Conservation (phyloP, 2,797 vertebrate genomes). For the Lateolabrax maculatus region DNA sequence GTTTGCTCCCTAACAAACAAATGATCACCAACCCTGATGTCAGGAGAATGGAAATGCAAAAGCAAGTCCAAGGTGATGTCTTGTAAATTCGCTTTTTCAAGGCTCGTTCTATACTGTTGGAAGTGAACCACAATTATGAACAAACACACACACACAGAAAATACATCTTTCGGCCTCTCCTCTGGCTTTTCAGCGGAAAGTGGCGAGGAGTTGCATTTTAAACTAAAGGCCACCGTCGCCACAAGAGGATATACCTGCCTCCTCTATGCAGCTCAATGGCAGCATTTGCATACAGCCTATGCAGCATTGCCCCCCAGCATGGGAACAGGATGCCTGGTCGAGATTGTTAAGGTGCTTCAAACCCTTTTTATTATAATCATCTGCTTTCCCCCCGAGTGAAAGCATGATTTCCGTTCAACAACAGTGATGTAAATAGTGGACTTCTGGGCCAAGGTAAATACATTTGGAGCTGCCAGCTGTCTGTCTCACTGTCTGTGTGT, state of each 20-base stretch:
- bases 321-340: slow-evolving; percentile 43
- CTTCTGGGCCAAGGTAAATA: slow-evolving; percentile 42
- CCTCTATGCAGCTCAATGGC: slow-evolving; percentile 53
- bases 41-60: slow-evolving; percentile 44
- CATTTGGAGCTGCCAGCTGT: slow-evolving; percentile 32
- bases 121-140: slow-evolving; percentile 4
- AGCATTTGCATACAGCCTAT: slow-evolving; percentile 77
- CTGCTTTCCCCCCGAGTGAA: slow-evolving; percentile 43
- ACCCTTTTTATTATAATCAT: slow-evolving; percentile 69
- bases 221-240: slow-evolving; percentile 66
- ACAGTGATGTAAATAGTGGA: slow-evolving; percentile 51
- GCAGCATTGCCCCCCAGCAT: slow-evolving; percentile 47
- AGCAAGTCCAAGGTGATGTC: slow-evolving; percentile 45
- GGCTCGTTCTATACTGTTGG: slow-evolving; percentile 5
- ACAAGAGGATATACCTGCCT: slow-evolving; percentile 59
- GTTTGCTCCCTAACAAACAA: slow-evolving; percentile 76
- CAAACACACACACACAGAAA: slow-evolving; percentile 7
- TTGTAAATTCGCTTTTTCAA: slow-evolving; percentile 52
- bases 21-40: slow-evolving; percentile 74
- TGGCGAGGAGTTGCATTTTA: slow-evolving; percentile 55
- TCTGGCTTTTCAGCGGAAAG: slow-evolving; percentile 25
- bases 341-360: slow-evolving; percentile 68
- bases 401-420: slow-evolving; percentile 47
- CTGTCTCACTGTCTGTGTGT: slow-evolving; percentile 29
- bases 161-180: slow-evolving; percentile 29